phyloP scores from a whole-genome alignment of 2,888 invertebrate genomes.

The Aporophyla lueneburgensis region DNA sequence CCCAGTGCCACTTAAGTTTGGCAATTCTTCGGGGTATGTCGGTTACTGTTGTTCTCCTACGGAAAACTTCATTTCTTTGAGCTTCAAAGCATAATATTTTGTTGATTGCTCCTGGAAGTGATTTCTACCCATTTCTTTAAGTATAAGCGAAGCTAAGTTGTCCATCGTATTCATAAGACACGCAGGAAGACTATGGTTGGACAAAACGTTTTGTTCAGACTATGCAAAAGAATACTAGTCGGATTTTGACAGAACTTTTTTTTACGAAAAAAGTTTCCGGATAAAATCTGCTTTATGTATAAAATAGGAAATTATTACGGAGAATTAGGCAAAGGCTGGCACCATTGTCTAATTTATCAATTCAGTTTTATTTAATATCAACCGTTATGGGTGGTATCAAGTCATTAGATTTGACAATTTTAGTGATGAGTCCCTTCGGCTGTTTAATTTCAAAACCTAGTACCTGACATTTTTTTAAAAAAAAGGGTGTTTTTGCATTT shows the following conservation, averaged over 20 bases:
- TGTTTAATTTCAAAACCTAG: no score
- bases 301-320: background rate
- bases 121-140: background rate
- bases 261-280: constrained; percentile 65
- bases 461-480: no score
- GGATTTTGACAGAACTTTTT: constrained; percentile 62
- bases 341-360: constrained; percentile 1
- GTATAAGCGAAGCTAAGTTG: background rate
- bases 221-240: constrained; percentile 21
- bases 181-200: background rate
- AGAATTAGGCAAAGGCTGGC: constrained; percentile 4
- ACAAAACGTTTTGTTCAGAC: background rate
- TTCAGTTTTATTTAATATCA: constrained; percentile 12
- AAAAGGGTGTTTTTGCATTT: no score
- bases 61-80: no score
- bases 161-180: background rate
- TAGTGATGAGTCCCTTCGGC: background rate
- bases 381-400: no score
- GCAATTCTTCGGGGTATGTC: no score
- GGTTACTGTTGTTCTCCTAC: no score
- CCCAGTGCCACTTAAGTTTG: no score
- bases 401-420: background rate
- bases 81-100: background rate
- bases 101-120: background rate
- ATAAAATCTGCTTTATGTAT: constrained; percentile 37